Evolutionary conservation across 2,797 vertebrate genomes (phyloP).

Genomic region (Malacoctenus gilli): DNA sequence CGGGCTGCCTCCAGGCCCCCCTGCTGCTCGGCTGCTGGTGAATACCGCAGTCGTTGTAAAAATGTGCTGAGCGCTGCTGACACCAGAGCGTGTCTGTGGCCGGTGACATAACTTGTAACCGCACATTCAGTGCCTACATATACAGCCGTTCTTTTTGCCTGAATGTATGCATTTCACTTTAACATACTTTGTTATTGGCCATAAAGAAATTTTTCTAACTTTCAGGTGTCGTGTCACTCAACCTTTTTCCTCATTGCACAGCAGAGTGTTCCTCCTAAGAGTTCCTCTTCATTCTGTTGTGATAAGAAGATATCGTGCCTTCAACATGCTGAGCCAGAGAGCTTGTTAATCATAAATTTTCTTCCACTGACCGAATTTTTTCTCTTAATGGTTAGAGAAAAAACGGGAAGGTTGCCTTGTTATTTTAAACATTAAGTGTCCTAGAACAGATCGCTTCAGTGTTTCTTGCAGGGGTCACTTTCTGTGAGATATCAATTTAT

Average conservation of each 20-base stretch:
- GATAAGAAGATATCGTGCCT: neutral
- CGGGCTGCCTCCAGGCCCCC: slow-evolving; percentile 3
- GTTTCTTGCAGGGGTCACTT: too few relatives aligned
- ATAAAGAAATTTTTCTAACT: neutral
- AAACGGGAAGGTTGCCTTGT: slow-evolving; percentile 8
- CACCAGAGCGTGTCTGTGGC: neutral
- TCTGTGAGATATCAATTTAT: too few relatives aligned
- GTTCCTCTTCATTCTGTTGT: slow-evolving; percentile 2
- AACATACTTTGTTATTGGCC: too few relatives aligned
- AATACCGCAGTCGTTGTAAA: slow-evolving; percentile 30
- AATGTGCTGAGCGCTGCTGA: slow-evolving; percentile 38
- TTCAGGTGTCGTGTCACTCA: neutral
- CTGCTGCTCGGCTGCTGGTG: slow-evolving; percentile 22
- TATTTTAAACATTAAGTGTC: too few relatives aligned
- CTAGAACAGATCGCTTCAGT: too few relatives aligned
- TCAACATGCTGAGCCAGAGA: slow-evolving; percentile 3
- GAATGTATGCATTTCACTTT: neutral
- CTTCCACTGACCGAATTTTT: too few relatives aligned
- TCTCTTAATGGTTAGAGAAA: slow-evolving; percentile 9
- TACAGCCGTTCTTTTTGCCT: neutral
- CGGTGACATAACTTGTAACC: slow-evolving; percentile 9
- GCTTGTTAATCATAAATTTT: too few relatives aligned
- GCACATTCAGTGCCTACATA: neutral
- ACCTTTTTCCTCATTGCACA: neutral
- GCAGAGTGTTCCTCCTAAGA: neutral